These are phyloP conservation scores for Urocolius indicus DNA, from an alignment of 2,113 vertebrate species.

Conservation along the genomic window DNA sequence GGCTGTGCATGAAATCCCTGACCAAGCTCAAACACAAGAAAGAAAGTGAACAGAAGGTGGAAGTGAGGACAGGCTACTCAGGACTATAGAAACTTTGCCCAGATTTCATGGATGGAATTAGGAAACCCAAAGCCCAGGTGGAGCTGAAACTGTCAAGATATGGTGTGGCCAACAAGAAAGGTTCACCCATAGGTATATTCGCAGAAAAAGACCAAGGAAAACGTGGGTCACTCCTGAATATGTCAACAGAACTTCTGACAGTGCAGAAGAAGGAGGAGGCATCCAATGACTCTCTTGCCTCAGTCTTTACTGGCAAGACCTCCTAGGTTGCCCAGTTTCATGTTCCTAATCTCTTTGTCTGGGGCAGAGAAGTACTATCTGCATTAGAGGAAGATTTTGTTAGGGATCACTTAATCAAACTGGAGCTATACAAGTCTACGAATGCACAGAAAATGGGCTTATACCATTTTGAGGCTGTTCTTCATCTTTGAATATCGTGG, in stretches of 20 bases:
- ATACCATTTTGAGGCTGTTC: neutral
- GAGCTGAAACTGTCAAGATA: neutral
- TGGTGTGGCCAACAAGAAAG: neutral
- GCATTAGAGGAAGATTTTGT: neutral
- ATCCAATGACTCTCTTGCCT: neutral
- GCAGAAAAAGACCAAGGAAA: neutral
- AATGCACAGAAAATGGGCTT: neutral
- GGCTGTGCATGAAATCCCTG: neutral
- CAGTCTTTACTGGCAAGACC: neutral
- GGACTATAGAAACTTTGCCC: neutral
- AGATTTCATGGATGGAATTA: neutral
- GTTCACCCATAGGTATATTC: neutral
- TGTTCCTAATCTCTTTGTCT: neutral
- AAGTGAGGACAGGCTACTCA: neutral
- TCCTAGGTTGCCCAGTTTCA: neutral
- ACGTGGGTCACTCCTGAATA: accelerated
- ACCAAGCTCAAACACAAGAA: neutral
- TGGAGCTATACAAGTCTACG: neutral
- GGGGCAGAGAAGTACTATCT: neutral
- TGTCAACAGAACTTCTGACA: neutral
- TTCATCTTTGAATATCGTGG: neutral
- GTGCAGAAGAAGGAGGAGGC: neutral
- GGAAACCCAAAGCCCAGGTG: neutral
- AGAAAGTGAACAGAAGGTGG: slow-evolving; percentile 11
- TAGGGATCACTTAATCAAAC: neutral